Evolutionary conservation across 1,140 invertebrate species (phyloP), one percentile per base, ranked within the genome.

Genomic region (Goniozus legneri): DNA sequence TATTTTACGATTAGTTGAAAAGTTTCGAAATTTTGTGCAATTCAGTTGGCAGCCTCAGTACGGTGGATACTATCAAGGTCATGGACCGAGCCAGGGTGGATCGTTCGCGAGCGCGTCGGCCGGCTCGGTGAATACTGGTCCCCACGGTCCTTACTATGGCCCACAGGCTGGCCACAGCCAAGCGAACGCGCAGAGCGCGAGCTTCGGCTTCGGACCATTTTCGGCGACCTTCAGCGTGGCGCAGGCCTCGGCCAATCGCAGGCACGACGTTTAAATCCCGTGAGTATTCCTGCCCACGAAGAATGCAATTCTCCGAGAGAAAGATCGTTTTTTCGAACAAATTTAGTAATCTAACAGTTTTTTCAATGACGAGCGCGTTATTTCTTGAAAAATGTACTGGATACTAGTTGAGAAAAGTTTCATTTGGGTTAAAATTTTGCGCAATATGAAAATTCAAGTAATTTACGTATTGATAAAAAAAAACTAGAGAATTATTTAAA

Each of bases 41-140:
- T 10, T 27, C 24, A 27, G 24, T 27, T 27, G 24, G 24, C 24
- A 27, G 24, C 24, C 24, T 4, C 43, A 48, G 3, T 49, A 60
- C 20, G 62, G 55, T 14, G 52, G 52, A 38, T 40, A 50, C 37
- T 40, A 44, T 34, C 47, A 53, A 31, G 49, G 45, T 20, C 40
- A 18, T 16, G 21, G 27, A 38, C 20, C n/a, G 47, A 44, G 52
- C 8, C 51, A 51, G 41, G 54, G 52, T 34, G 49, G 45, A 14
- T 58, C 64, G 20, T 62, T 65, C 41, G 64, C 66, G 13, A 47
- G 53, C 16, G 65, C 65, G n/a, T 60, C 60, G 13, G 62, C 64
- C 14, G 64, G 65, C 50, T 52, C 61, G 8, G 8, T 3, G 7
- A 41, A n/a, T 13, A 15, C 8, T 3, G 21, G 46, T 16, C 31